Conservation (phyloP, 2,888 invertebrate species). For the Meandrusa payeni region DNA sequence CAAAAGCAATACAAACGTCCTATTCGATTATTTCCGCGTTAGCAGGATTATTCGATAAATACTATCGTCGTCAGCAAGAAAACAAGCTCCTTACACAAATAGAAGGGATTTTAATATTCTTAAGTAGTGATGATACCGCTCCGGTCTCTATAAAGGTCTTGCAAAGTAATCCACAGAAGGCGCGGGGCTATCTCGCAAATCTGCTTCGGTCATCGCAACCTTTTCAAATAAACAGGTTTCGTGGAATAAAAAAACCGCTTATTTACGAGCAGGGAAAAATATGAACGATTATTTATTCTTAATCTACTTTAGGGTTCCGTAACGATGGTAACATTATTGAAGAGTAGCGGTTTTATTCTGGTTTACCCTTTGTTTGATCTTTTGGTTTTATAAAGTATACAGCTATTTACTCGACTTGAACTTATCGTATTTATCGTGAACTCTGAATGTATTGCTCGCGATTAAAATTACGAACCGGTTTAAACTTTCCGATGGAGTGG, state of each 20-base stretch:
- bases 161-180: slow-evolving; percentile 78
- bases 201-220: slow-evolving; percentile 78
- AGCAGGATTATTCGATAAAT: slow-evolving; percentile 64
- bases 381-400: background rate
- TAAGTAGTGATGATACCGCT: slow-evolving; percentile 78
- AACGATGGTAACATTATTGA: too few relatives aligned
- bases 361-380: too few relatives aligned
- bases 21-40: slow-evolving; percentile 44
- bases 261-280: slow-evolving; percentile 39
- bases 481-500: slow-evolving; percentile 75
- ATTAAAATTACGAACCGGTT: slow-evolving; percentile 71
- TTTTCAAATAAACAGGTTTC: slow-evolving; percentile 76
- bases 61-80: slow-evolving; percentile 59
- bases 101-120: slow-evolving; percentile 78
- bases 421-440: slow-evolving; percentile 46
- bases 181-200: slow-evolving; percentile 72
- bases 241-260: slow-evolving; percentile 50
- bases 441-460: slow-evolving; percentile 53
- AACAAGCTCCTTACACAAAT: slow-evolving; percentile 76
- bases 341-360: too few relatives aligned
- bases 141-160: slow-evolving; percentile 73
- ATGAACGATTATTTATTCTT: slow-evolving; percentile 6
- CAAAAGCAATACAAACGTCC: slow-evolving; percentile 14
- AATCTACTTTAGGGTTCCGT: slow-evolving; percentile 3
- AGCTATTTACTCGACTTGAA: slow-evolving; percentile 8